Base-by-base conservation (phyloP, 1,140 invertebrate genomes). In the Pemphigus obesinymphae region DNA sequence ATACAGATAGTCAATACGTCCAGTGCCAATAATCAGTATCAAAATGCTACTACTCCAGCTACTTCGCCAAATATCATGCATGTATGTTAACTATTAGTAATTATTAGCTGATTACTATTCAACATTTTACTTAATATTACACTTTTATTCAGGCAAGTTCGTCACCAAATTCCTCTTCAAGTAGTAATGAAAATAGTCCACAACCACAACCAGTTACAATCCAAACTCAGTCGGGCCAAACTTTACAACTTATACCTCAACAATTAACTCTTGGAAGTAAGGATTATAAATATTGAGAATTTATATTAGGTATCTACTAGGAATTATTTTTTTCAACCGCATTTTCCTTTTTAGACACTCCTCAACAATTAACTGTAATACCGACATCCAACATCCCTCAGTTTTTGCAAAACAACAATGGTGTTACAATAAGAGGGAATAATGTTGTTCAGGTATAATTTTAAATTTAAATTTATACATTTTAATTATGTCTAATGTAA, bases 281-380 rank as follows among this genome's bases (percentile, higher is more conserved):
- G 43, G 0, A 23, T 50, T 37, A 61, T 80, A 13, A 23, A 45
- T 45, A 10, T 40, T 40, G 37, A 45, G 13, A 45, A 45, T 45
- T 11, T 45, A 45, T 45, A 45, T 5, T 11, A 11, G 4, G 43
- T 45, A 11, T 7, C 1, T 11, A 11, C 13, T 13, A 45, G 13
- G 13, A 45, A 34, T 34, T 40, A n/a, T 48, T 13, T 29, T 68
- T 37, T 45, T 26, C 10, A 68, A 61, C 26, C 4, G 29, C 7
- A 50, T 20, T 34, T 63, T 84, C 53, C 48, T 83, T 84, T 82
- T 78, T 84, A 83, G 85, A 85, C 17, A 84, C 83, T 48, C 84
- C 91, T 0, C 92, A 93, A 85, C 92, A 93, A 85, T 88, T 93
- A 75, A 93, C 92, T 1, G 89, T 93, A 20, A 93, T 93, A 84